These are phyloP conservation scores for Loripinus fragilis DNA, from an alignment of 2,888 invertebrate genomes.

Conservation along the genomic window DNA sequence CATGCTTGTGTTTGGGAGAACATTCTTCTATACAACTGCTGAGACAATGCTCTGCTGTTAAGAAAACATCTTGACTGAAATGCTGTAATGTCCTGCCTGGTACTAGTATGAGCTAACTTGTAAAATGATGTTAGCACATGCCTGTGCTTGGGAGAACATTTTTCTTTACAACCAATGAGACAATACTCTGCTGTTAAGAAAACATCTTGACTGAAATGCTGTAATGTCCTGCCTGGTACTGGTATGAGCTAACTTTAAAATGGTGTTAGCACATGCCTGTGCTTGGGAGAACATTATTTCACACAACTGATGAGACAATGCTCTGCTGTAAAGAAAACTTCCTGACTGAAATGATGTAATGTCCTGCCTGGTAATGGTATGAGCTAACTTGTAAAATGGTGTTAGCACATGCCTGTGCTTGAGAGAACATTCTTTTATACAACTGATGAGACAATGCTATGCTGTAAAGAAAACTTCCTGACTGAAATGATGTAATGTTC, in stretches of 20 bases:
- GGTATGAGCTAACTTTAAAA: not conserved
- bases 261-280: conserved; percentile 2
- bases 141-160: not conserved
- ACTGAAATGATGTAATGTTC: too few relatives aligned
- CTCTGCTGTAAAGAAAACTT: too few relatives aligned
- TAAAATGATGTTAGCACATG: not conserved
- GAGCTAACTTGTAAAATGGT: not conserved
- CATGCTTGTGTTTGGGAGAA: not conserved
- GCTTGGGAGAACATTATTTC: not conserved
- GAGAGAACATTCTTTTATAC: not conserved
- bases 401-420: conserved; percentile 4
- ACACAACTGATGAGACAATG: too few relatives aligned
- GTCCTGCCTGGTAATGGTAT: not conserved
- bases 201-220: too few relatives aligned
- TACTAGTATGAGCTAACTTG: not conserved
- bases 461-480: too few relatives aligned
- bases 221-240: not conserved
- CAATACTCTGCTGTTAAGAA: too few relatives aligned
- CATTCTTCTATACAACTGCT: not conserved
- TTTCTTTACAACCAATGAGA: too few relatives aligned
- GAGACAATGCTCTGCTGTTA: not conserved
- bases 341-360: too few relatives aligned
- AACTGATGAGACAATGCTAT: too few relatives aligned
- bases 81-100: not conserved
- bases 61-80: not conserved